phyloP scores from a whole-genome alignment of 2,888 invertebrate genomes.

The Antheraea assamensis region DNA sequence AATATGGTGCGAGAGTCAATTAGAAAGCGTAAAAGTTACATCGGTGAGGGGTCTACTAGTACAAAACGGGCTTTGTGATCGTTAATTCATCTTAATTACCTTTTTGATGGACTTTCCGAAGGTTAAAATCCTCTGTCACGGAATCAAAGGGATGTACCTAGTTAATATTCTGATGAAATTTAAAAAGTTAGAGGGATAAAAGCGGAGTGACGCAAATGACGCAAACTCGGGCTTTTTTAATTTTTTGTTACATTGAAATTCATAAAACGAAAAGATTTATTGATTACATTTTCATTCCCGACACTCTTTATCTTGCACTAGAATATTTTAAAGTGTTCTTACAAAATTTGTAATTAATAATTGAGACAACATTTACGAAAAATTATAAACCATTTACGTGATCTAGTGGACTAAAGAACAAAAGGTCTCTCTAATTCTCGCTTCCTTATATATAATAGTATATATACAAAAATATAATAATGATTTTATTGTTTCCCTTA shows the following conservation, averaged over 20 bases:
- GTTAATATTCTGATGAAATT: slow-evolving; percentile 53
- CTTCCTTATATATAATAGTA: no score
- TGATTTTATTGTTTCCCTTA: not conserved
- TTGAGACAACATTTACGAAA: no score
- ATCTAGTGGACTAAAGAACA: no score
- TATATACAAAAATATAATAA: no score
- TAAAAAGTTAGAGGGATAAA: slow-evolving; percentile 40
- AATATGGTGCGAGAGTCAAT: slow-evolving; percentile 68
- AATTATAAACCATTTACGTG: no score
- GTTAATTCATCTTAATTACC: slow-evolving; percentile 70
- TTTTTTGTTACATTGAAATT: slow-evolving; percentile 16
- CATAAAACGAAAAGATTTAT: slow-evolving; percentile 12
- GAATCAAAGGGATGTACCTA: slow-evolving; percentile 49
- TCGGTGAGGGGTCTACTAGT: slow-evolving; percentile 31
- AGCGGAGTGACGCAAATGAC: slow-evolving; percentile 20
- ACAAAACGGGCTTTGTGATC: slow-evolving; percentile 52
- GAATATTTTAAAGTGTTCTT: not conserved
- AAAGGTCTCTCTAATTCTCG: no score
- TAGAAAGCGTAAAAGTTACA: slow-evolving; percentile 51
- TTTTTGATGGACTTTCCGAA: slow-evolving; percentile 58
- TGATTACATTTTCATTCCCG: slow-evolving; percentile 1
- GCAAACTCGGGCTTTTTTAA: slow-evolving; percentile 5
- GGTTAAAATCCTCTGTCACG: slow-evolving; percentile 42
- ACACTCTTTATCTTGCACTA: not conserved
- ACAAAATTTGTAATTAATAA: not conserved